A percentile compares a stretch with the other conserved stretches of the same genome.
Evolutionary conservation across 1,140 invertebrate genomes (phyloP).

Genomic region (Leptinotarsa lineolata): DNA sequence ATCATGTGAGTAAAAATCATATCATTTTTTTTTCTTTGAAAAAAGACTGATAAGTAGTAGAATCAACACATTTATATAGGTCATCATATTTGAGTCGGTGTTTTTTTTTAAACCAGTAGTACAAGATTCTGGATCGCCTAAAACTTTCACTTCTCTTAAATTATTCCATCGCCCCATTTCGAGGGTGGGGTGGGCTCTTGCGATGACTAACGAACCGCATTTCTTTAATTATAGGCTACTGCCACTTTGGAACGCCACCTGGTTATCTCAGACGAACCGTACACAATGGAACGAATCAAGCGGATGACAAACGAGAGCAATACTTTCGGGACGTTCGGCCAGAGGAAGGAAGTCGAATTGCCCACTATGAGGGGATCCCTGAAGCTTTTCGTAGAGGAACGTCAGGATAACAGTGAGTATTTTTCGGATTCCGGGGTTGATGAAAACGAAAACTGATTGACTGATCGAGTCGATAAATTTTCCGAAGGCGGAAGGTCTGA

Average conservation of each 20-base stretch:
- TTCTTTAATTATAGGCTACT: slow-evolving; percentile 63
- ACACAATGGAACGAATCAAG: slow-evolving; percentile 78
- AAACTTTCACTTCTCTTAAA: too few relatives aligned
- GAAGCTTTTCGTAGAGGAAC: slow-evolving; percentile 72
- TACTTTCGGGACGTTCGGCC: slow-evolving; percentile 28
- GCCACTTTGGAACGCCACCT: slow-evolving; percentile 82
- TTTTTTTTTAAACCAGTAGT: too few relatives aligned
- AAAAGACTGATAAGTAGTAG: too few relatives aligned
- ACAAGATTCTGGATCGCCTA: too few relatives aligned
- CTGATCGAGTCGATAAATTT: too few relatives aligned
- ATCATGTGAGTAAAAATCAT: slow-evolving; percentile 69
- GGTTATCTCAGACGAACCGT: slow-evolving; percentile 71
- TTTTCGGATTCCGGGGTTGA: not conserved
- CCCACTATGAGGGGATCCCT: slow-evolving; percentile 69
- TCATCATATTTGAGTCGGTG: too few relatives aligned
- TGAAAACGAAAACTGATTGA: too few relatives aligned
- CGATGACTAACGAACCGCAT: not conserved
- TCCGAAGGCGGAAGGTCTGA: too few relatives aligned
- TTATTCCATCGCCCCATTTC: too few relatives aligned
- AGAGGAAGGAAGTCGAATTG: slow-evolving; percentile 61
- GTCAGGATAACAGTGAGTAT: slow-evolving; percentile 71
- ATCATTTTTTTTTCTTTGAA: too few relatives aligned
- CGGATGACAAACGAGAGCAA: slow-evolving; percentile 62
- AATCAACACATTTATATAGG: too few relatives aligned
- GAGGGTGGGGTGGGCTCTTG: too few relatives aligned